A percentile compares a stretch with the other conserved stretches of the same genome.
phyloP scores from a whole-genome alignment of 53 echinoderm and acorn worm species.

The Glandiceps talaboti region DNA sequence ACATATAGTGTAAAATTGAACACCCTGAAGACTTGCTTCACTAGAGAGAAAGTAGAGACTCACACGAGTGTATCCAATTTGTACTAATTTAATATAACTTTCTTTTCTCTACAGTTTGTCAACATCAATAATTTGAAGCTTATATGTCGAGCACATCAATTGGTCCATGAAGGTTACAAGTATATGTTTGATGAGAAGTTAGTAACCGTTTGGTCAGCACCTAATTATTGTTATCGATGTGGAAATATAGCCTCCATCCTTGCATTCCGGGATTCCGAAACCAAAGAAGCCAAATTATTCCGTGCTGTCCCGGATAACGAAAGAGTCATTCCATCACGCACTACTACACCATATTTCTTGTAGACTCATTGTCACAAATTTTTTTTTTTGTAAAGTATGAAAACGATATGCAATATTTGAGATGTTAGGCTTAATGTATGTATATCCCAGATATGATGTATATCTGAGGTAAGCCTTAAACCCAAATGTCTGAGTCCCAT shows the following conservation, averaged over 20 bases:
- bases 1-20: no score
- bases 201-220: conserved; percentile 96
- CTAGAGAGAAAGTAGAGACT: no score
- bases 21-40: no score
- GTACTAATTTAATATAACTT: no score
- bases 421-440: no score
- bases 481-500: no score
- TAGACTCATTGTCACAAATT: no score
- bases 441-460: no score
- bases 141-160: conserved; percentile 93
- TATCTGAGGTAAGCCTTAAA: no score
- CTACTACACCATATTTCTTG: conserved; percentile 97
- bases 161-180: conserved; percentile 99
- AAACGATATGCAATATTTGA: no score
- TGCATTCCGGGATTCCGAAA: conserved; percentile 67
- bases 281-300: conserved; percentile 88
- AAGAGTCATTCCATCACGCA: conserved; percentile 84
- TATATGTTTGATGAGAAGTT: conserved; percentile 99
- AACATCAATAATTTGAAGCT: conserved; percentile 96
- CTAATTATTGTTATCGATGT: conserved; percentile 97
- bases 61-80: not conserved
- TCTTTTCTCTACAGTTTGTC: conserved; percentile 61
- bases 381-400: no score
- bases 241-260: conserved; percentile 98
- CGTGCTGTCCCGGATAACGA: conserved; percentile 87